Percentiles rank a stretch among this genome's conserved stretches.
These are phyloP conservation scores for Drymodes brunneopygia DNA, from an alignment of 2,113 vertebrate species.

Conservation along the genomic window DNA sequence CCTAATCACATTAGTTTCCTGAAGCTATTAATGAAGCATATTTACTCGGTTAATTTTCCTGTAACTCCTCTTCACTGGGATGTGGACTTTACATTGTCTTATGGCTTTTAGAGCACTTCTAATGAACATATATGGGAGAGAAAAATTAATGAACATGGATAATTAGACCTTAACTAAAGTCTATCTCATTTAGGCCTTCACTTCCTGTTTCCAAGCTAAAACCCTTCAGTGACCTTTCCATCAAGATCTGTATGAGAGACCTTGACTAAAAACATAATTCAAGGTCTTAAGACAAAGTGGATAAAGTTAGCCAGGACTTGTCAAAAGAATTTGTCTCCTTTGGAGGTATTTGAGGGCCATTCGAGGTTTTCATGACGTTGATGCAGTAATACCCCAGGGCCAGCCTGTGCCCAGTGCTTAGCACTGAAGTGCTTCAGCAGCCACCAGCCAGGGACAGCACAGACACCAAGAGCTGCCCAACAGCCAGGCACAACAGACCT, in stretches of 20 bases:
- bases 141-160: background rate
- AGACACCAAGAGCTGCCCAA: background rate
- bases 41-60: background rate
- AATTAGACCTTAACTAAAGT: background rate
- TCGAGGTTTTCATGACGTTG: background rate
- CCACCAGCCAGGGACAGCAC: background rate
- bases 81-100: background rate
- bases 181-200: background rate
- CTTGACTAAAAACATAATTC: background rate
- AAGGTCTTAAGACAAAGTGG: background rate
- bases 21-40: background rate
- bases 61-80: background rate
- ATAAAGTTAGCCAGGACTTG: background rate
- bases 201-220: background rate
- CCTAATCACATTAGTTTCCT: background rate
- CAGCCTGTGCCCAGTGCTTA: background rate
- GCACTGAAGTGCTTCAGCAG: background rate
- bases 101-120: background rate
- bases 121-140: background rate
- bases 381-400: background rate
- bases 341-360: background rate
- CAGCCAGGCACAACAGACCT: background rate
- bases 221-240: background rate
- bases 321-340: background rate
- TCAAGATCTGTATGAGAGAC: background rate